A percentile compares a stretch with the other conserved stretches of the same genome.
Evolutionary conservation across 2,797 vertebrate species (phyloP).

Genomic region (Clarias fuscus): DNA sequence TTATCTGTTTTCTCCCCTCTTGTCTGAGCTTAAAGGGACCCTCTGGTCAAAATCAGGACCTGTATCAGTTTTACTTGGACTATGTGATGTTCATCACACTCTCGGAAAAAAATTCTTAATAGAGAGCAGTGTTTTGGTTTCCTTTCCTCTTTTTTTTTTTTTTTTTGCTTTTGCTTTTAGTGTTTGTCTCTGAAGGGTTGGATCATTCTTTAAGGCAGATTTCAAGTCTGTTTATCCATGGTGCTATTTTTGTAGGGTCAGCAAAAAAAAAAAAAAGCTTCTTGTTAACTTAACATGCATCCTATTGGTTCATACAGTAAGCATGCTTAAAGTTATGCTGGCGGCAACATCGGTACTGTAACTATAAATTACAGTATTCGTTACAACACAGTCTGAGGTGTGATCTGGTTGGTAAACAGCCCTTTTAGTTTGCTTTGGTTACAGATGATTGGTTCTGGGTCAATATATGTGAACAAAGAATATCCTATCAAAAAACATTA

Average conservation of each 20-base stretch:
- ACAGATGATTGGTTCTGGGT: neutral
- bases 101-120: slow-evolving; percentile 8
- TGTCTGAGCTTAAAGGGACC: slow-evolving; percentile 49
- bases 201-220: neutral
- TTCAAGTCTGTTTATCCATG: neutral
- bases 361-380: neutral
- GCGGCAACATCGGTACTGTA: neutral
- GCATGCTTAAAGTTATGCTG: neutral
- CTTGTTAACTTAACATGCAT: neutral
- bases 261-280: neutral
- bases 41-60: slow-evolving; percentile 22
- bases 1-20: slow-evolving; percentile 78
- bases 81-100: neutral
- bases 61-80: slow-evolving; percentile 32
- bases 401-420: neutral
- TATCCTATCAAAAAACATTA: neutral
- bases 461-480: neutral
- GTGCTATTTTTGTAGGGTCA: too few species aligned
- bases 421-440: neutral
- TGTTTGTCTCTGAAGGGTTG: neutral
- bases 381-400: neutral
- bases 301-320: neutral
- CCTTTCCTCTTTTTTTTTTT: too few species aligned
- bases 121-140: neutral
- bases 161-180: neutral